Evolutionary conservation across 2,888 invertebrate genomes (phyloP).

Genomic region (Drosophila parthenogenetica): DNA sequence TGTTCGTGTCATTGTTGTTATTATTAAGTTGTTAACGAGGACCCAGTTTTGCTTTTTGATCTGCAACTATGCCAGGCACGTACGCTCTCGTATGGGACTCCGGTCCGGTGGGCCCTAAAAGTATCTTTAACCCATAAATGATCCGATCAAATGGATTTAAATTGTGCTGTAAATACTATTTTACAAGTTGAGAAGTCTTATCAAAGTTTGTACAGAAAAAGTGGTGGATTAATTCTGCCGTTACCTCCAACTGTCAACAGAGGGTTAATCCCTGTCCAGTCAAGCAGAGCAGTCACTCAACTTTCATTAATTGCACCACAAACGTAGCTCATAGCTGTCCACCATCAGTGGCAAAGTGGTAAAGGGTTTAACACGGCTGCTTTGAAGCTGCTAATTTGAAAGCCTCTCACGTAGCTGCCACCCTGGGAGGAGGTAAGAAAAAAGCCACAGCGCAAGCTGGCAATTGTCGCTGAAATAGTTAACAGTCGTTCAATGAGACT

Average conservation of each 20-base stretch:
- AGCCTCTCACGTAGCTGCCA: constrained; percentile 38
- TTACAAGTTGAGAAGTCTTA: not conserved
- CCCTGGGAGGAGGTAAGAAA: constrained; percentile 18
- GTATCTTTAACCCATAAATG: constrained; percentile 36
- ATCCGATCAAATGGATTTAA: constrained; percentile 19
- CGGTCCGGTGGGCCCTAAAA: constrained; percentile 28
- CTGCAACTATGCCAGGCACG: constrained; percentile 50
- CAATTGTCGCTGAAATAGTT: not conserved
- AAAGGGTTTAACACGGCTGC: constrained; percentile 40
- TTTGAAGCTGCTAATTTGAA: constrained; percentile 20
- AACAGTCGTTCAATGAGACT: not conserved
- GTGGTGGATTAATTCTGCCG: not conserved
- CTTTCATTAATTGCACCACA: constrained; percentile 60
- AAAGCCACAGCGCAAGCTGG: constrained; percentile 7
- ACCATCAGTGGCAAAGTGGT: not conserved
- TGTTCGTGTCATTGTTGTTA: constrained; percentile 18
- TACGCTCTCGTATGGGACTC: constrained; percentile 7
- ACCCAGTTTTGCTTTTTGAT: constrained; percentile 19
- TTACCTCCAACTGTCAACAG: not conserved
- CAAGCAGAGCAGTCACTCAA: constrained; percentile 31
- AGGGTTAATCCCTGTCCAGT: constrained; percentile 37
- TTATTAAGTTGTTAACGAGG: constrained; percentile 62
- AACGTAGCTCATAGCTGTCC: constrained; percentile 34
- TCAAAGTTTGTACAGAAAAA: not conserved
- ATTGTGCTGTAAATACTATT: not conserved